These are phyloP conservation scores for Lepus europaeus DNA, from an alignment of 2,113 vertebrate genomes.

Conservation along the genomic window DNA sequence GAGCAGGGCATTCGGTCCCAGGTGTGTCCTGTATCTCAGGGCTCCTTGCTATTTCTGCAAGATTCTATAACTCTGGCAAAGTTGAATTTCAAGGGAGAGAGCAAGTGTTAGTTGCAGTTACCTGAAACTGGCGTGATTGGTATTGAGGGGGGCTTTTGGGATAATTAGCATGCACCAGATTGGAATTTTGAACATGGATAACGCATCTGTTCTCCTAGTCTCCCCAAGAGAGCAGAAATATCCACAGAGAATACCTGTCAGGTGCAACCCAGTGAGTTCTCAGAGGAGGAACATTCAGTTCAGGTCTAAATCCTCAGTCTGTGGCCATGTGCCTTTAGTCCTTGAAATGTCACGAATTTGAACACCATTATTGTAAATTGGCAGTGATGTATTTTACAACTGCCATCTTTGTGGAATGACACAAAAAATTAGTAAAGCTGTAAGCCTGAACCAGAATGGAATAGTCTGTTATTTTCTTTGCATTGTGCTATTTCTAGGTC, in stretches of 20 bases:
- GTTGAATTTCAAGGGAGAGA: constrained; percentile 16
- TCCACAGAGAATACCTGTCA: not conserved
- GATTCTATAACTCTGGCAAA: not conserved
- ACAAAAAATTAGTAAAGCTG: not conserved
- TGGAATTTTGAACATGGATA: constrained; percentile 41
- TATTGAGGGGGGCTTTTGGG: not conserved
- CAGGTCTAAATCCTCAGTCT: not conserved
- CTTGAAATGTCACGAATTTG: not conserved
- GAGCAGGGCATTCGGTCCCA: not conserved
- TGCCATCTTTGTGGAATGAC: not conserved
- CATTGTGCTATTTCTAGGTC: not conserved
- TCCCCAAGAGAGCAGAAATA: not conserved
- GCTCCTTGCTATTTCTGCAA: not conserved
- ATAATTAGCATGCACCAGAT: not conserved
- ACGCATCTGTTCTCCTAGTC: not conserved
- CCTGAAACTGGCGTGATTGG: not conserved
- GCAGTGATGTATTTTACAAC: not conserved
- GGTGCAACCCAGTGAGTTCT: not conserved
- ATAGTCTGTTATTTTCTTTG: not conserved
- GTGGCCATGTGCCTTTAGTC: not conserved
- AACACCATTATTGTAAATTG: constrained; percentile 1
- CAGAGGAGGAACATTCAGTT: not conserved
- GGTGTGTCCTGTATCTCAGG: not conserved
- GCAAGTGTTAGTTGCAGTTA: not conserved
- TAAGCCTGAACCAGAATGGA: not conserved